Conservation (phyloP, 2,888 invertebrate genomes). For the Tanypteryx hageni region DNA sequence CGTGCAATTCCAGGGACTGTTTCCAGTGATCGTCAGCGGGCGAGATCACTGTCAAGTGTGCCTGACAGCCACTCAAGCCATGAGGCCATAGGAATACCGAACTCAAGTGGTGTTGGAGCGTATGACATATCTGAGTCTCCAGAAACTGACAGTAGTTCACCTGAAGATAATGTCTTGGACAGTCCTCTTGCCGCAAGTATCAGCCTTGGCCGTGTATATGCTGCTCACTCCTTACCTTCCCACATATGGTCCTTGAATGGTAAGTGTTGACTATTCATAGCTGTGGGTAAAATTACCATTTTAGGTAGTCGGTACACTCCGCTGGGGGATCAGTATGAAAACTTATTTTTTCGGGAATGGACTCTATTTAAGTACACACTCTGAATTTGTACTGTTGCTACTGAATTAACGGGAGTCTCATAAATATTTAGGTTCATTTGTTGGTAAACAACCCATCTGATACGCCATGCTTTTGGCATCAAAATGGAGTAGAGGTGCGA, state of each 20-base stretch:
- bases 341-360: neutral
- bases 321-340: neutral
- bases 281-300: neutral
- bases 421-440: neutral
- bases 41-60: slow-evolving; percentile 89
- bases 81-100: slow-evolving; percentile 70
- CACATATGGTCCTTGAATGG: slow-evolving; percentile 96
- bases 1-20: slow-evolving; percentile 83
- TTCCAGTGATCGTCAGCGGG: slow-evolving; percentile 88
- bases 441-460: slow-evolving; percentile 40
- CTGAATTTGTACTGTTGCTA: no score
- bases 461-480: neutral
- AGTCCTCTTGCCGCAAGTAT: slow-evolving; percentile 76
- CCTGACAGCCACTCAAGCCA: slow-evolving; percentile 81
- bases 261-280: slow-evolving; percentile 76
- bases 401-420: neutral
- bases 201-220: slow-evolving; percentile 87
- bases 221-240: slow-evolving; percentile 92
- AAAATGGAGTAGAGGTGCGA: neutral
- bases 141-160: slow-evolving; percentile 83
- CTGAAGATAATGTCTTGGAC: slow-evolving; percentile 81
- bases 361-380: neutral
- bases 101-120: slow-evolving; percentile 73
- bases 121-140: slow-evolving; percentile 81
- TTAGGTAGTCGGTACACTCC: neutral